These are phyloP conservation scores for Oceanodroma leucorhoa DNA, from an alignment of 2,797 vertebrate species.

Conservation along the genomic window DNA sequence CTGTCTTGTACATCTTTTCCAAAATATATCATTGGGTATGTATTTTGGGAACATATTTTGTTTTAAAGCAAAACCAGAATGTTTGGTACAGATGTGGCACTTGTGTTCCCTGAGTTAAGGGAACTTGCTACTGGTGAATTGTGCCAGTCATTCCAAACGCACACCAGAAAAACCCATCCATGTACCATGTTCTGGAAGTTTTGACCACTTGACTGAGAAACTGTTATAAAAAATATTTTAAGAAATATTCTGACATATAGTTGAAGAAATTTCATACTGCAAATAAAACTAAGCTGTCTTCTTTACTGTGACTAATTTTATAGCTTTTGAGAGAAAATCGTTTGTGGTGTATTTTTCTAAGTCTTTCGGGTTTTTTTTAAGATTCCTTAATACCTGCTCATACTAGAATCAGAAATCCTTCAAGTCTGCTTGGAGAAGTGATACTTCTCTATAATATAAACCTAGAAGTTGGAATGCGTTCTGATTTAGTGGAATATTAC, in stretches of 20 bases:
- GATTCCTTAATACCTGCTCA: not conserved
- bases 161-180: not conserved
- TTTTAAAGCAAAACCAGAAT: not conserved
- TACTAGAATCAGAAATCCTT: not conserved
- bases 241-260: not conserved
- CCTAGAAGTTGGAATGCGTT: not conserved
- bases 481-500: not conserved
- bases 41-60: not conserved
- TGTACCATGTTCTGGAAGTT: not conserved
- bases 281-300: not conserved
- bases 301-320: not conserved
- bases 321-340: not conserved
- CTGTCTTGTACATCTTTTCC: not conserved
- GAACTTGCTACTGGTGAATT: not conserved
- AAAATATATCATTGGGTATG: not conserved
- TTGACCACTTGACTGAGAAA: not conserved
- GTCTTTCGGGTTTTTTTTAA: not conserved
- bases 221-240: not conserved
- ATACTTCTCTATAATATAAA: not conserved
- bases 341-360: not conserved
- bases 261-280: not conserved
- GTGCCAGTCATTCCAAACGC: accelerated
- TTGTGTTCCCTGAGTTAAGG: not conserved
- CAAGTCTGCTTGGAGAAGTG: not conserved
- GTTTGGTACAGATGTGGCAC: not conserved